Base-by-base conservation (phyloP, 2,888 invertebrate species). In the Gerris lacustris region DNA sequence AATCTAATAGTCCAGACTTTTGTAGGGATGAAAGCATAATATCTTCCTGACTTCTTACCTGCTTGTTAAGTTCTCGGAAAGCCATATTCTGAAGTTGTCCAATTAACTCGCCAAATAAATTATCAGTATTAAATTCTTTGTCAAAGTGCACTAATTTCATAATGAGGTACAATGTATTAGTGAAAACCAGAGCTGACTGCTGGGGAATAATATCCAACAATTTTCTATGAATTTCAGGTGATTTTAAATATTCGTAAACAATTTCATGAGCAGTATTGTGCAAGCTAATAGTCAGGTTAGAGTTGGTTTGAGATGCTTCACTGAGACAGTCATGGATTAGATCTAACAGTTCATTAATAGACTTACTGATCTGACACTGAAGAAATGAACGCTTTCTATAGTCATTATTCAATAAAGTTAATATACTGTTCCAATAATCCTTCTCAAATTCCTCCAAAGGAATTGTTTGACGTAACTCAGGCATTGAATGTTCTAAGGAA, bases 121-220 rank as follows among this genome's bases (percentile, higher is more conserved):
- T 15, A 55, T 55, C 55, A 11, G 55, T 55, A 9, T 55, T 55
- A 55, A 55, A 55, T 55, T 55, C 55, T 55, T 55, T 55, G 55
- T 55, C 55, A 55, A 55, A 55, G 9, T 55, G 11, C 15, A 55
- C 15, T 55, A 55, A 15, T 55, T 55, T 55, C 55, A 55, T 55
- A 15, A 55, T 5, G 15, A 55, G 55, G 5, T 55, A 55, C 9
- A 55, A 15, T 11, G 55, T 55, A 15, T 55, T 55, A 11, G 55
- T 55, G 15, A 55, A 55, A 55, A 55, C 55, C 15, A 55, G 15
- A 11, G 55, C 90, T 75, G 90, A 87, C 82, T 93, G 91, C 78
- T 95, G 94, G 5, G 96, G 95, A 77, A 95, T 89, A 1, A 88
- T 90, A 78, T 89, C 86, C 71, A 96, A 82, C 75, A 88, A 86